Conservation (phyloP, 1,140 invertebrate genomes). For the Tribolium castaneum region DNA sequence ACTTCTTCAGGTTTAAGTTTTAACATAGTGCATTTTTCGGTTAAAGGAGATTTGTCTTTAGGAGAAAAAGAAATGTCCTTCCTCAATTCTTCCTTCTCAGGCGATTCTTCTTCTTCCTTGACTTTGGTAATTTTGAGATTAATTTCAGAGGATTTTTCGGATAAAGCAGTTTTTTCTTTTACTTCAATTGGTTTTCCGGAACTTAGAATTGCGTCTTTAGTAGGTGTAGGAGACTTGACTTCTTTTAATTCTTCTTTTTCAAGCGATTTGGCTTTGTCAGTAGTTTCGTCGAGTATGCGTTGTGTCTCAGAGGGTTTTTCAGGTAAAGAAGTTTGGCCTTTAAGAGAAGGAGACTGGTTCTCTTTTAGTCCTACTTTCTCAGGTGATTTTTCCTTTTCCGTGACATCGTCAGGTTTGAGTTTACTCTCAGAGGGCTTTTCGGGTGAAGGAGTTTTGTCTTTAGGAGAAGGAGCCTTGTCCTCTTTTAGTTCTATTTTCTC, state of each 20-base stretch:
- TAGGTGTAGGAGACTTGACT: background rate
- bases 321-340: background rate
- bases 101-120: background rate
- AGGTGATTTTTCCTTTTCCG: background rate
- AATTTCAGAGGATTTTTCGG: background rate
- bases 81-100: background rate
- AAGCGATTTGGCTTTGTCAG: background rate
- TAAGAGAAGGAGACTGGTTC: background rate
- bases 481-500: background rate
- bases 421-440: background rate
- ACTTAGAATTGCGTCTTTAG: no score
- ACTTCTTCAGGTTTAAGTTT: slow-evolving; percentile 3
- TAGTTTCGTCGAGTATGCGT: background rate
- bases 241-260: background rate
- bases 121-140: background rate
- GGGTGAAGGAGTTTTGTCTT: background rate
- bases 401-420: background rate
- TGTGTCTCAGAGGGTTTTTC: background rate
- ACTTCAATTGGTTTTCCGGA: no score
- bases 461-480: background rate
- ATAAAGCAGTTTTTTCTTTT: background rate
- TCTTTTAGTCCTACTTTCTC: background rate
- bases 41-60: background rate
- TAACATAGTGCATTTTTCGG: background rate
- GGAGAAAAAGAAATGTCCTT: background rate